Evolutionary conservation across 2,888 invertebrate species (phyloP), one percentile per base, ranked within the genome.

Genomic region (Lypha dubia): DNA sequence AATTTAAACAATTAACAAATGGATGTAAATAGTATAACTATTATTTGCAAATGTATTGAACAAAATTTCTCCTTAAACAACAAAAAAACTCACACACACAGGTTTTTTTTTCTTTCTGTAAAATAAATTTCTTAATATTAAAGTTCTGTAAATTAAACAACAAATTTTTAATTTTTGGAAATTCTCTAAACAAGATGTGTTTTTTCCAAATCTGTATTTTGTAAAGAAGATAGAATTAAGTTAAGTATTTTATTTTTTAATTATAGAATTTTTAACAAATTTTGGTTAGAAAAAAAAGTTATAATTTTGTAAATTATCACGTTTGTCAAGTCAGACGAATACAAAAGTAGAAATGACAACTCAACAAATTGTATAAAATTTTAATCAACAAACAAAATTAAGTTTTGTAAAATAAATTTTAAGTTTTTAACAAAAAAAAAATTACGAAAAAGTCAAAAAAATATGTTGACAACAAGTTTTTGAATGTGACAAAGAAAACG

Each of bases 291-390:
- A 60, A 73, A 35, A 63, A 41, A 62, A 8, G 6, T 38, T 73
- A 87, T 87, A 75, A 87, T 86, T 87, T 88, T 89, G 88, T 89
- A 87, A 87, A 88, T 88, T 88, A 87, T 86, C 87, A 88, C 87
- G 73, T 77, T 84, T 81, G 81, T 79, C 84, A n/a, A 87, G 85
- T 86, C 86, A 87, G 87, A 87, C 88, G 88, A 87, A 85, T 71
- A 56, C 87, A 67, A 87, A 87, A 87, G 86, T 87, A 88, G 87
- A 90, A 90, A 89, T 90, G 90, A 90, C 90, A 90, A 90, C 89
- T 90, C 90, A 90, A 89, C 89, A 77, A 80, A 77, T 89, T 88
- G 88, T 88, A 89, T 84, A 86, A 84, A 83, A 85, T 65, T 75
- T 68, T 74, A 65, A 53, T n/a, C 83, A 86, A 62, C 70, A 84